Conservation (phyloP, 2,888 invertebrate genomes). For the Plagodis dolabraria region DNA sequence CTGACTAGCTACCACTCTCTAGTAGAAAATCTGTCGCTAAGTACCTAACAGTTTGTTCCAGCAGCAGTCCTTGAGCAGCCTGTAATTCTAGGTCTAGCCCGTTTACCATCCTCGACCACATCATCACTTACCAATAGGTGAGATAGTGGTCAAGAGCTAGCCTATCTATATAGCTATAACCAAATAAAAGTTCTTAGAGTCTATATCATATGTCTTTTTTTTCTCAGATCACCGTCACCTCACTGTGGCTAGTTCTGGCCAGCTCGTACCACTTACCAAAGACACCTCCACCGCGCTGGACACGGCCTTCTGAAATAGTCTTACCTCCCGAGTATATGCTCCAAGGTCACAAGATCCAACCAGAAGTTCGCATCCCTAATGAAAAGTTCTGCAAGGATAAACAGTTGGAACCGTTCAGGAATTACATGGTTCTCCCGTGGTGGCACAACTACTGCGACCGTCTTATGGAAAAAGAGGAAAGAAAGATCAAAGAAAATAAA, state of each 20-base stretch:
- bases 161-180: too few species aligned
- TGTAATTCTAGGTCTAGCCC: too few species aligned
- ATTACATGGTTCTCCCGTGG: conserved; percentile 56
- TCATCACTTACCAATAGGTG: too few species aligned
- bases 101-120: too few species aligned
- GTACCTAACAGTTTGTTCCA: too few species aligned
- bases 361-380: conserved; percentile 47
- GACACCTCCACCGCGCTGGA: not conserved
- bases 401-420: conserved; percentile 36
- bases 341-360: conserved; percentile 11
- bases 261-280: conserved; percentile 5
- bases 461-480: conserved; percentile 38
- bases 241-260: conserved; percentile 7
- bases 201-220: not conserved
- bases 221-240: not conserved
- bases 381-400: conserved; percentile 50
- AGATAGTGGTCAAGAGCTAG: too few species aligned
- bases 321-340: not conserved
- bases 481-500: conserved; percentile 1
- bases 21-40: too few species aligned
- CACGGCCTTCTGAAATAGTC: not conserved
- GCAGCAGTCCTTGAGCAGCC: too few species aligned
- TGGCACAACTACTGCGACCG: conserved; percentile 60
- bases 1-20: too few species aligned
- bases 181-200: too few species aligned